Evolutionary conservation across 1,140 invertebrate species (phyloP), one percentile per base, ranked within the genome.

Genomic region (Sitophilus oryzae): DNA sequence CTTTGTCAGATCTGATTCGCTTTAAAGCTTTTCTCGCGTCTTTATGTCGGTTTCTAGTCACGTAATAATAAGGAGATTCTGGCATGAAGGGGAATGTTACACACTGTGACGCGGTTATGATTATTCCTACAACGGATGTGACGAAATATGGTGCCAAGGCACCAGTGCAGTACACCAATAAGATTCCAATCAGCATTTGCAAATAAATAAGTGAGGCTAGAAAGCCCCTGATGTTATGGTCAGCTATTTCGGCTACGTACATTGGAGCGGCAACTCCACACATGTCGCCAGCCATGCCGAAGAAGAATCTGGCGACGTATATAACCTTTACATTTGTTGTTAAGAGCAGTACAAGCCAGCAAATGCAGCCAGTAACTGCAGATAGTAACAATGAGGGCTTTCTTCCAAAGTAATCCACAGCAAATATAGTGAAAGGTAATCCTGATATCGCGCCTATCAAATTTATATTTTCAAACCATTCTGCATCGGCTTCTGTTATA

Each of bases 381-480:
- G 80, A 69, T 0, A 79, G 36, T 9, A 83, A 65, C 5, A 86
- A 74, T 0, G 80, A 75, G 9, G 66, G 65, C 64, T 82, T 85
- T 1, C 85, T 68, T 1, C 86, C 86, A 25, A 81, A 58, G 59
- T 74, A 77, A 61, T 87, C 82, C 2, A 84, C 74, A 3, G 77
- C 51, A 47, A 59, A 63, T 10, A 74, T 55, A 34, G 74, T 76
- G 9, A 79, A 75, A 3, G 80, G 70, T 0, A 82, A 79, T 2
- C 81, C 80, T 0, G 73, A 56, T 35, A 83, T 73, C 1, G 78
- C 81, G 0, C 82, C 81, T 14, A 86, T 65, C 2, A 81, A 77
- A 23, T 79, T 69, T 2, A 84, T 56, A 0, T 80, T 80, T 16
- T 80, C 76, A 10, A 85, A 70, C 83, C 82, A 85, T 0, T 80